phyloP scores from a whole-genome alignment of 2,888 invertebrate genomes.

The Acronicta alni region DNA sequence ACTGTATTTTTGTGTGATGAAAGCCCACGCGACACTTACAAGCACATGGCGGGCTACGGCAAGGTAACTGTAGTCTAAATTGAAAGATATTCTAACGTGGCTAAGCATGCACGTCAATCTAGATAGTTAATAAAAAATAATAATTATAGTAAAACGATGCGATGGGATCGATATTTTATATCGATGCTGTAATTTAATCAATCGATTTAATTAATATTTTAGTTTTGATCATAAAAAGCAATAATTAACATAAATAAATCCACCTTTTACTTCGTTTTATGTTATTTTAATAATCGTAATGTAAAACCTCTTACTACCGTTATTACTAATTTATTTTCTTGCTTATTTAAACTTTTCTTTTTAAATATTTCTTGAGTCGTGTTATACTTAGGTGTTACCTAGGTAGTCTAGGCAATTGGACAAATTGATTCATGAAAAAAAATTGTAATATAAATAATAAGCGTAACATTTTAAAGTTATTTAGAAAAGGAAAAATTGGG shows the following conservation, averaged over 20 bases:
- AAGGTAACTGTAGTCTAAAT: neutral
- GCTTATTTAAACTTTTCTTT: no score
- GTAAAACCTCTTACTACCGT: neutral
- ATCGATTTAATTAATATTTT: slow-evolving; percentile 10
- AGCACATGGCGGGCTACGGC: no score
- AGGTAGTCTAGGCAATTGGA: no score
- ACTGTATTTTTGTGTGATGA: no score
- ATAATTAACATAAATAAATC: slow-evolving; percentile 10
- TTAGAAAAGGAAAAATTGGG: no score
- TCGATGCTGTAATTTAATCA: slow-evolving; percentile 19
- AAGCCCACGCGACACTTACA: no score
- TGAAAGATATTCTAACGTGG: slow-evolving; percentile 22
- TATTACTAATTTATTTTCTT: no score
- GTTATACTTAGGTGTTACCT: no score
- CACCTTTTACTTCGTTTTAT: slow-evolving; percentile 1
- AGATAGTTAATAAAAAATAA: slow-evolving; percentile 32
- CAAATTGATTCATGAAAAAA: no score
- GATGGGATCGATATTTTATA: slow-evolving; percentile 21
- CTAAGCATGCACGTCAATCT: slow-evolving; percentile 28
- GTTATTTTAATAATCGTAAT: neutral
- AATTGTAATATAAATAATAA: no score
- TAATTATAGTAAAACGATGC: slow-evolving; percentile 14
- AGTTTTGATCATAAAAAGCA: slow-evolving; percentile 11
- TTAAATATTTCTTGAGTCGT: no score
- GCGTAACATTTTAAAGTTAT: no score